phyloP scores from a whole-genome alignment of 2,797 vertebrate species.

The Gobionotothen gibberifrons region DNA sequence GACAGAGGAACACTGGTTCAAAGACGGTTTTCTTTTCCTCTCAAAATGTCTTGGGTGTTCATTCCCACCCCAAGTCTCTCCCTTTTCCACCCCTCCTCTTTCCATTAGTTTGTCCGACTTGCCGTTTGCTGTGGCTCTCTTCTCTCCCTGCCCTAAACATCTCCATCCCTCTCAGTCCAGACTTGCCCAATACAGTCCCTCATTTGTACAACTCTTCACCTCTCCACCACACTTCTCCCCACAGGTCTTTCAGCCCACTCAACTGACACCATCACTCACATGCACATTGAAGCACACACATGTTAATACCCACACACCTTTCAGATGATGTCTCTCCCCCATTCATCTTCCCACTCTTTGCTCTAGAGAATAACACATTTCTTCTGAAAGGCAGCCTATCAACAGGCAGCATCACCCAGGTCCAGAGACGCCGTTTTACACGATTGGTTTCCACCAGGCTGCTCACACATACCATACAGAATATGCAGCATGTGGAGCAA shows the following conservation, averaged over 20 bases:
- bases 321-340: slow-evolving; percentile 26
- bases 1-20: slow-evolving; percentile 30
- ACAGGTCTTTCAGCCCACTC: slow-evolving; percentile 25
- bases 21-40: slow-evolving; percentile 30
- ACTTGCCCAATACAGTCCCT: slow-evolving; percentile 47
- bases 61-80: slow-evolving; percentile 16
- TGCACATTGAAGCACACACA: neutral
- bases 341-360: slow-evolving; percentile 27
- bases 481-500: slow-evolving; percentile 47
- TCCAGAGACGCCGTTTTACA: slow-evolving; percentile 46
- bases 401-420: slow-evolving; percentile 16
- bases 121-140: slow-evolving; percentile 61
- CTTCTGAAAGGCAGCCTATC: slow-evolving; percentile 28
- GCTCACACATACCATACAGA: slow-evolving; percentile 35
- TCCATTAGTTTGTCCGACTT: slow-evolving; percentile 64
- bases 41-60: slow-evolving; percentile 42
- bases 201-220: slow-evolving; percentile 58
- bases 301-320: slow-evolving; percentile 27
- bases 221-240: slow-evolving; percentile 37
- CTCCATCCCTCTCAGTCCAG: slow-evolving; percentile 47
- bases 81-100: slow-evolving; percentile 55
- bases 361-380: slow-evolving; percentile 35
- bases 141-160: slow-evolving; percentile 62
- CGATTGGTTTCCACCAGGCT: slow-evolving; percentile 52
- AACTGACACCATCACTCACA: slow-evolving; percentile 15